These are phyloP conservation scores for Chionoecetes opilio DNA, from an alignment of 1,140 invertebrate species.

Conservation along the genomic window DNA sequence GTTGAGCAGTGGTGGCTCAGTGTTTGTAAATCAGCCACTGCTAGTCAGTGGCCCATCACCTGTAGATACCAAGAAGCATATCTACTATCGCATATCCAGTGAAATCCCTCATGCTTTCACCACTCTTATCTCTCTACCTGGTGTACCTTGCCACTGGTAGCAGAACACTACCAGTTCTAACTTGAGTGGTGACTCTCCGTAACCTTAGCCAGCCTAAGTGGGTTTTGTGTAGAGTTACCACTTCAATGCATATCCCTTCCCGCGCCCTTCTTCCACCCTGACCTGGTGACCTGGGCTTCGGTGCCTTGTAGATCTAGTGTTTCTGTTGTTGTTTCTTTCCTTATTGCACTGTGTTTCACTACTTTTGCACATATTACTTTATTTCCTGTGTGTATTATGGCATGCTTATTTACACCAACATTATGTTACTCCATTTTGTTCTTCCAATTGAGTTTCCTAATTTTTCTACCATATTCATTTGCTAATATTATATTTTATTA, in stretches of 20 bases:
- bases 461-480: neutral
- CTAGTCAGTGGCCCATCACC: constrained; percentile 72
- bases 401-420: neutral
- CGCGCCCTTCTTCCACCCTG: neutral
- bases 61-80: constrained; percentile 70
- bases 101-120: constrained; percentile 5
- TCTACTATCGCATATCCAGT: constrained; percentile 51
- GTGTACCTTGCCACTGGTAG: constrained; percentile 55
- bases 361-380: neutral
- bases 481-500: neutral
- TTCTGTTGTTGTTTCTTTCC: neutral
- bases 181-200: constrained; percentile 33
- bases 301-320: constrained; percentile 45
- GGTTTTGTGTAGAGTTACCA: constrained; percentile 67
- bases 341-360: neutral
- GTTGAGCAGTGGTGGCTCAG: constrained; percentile 74
- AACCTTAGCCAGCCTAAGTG: constrained; percentile 44
- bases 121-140: constrained; percentile 40
- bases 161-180: constrained; percentile 39
- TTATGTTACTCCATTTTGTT: neutral
- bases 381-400: neutral
- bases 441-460: neutral
- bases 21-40: constrained; percentile 63
- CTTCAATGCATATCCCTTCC: constrained; percentile 57
- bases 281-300: constrained; percentile 58